Base-by-base conservation (phyloP, 2,888 invertebrate species). In the Entomobrya proxima region DNA sequence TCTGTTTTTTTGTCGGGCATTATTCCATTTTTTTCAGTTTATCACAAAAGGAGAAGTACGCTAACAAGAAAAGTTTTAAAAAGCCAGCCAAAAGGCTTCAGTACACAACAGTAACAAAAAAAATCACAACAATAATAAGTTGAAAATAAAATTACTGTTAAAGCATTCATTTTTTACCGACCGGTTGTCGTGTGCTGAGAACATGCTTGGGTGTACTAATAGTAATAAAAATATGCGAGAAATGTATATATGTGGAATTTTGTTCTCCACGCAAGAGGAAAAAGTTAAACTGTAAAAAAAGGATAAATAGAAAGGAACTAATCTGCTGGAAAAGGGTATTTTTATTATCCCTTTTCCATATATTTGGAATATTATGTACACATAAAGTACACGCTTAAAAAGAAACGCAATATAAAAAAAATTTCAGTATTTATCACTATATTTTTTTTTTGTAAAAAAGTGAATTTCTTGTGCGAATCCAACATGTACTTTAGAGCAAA, bases 281-380 rank as follows among this genome's bases (percentile, higher is more conserved):
- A 74, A 75, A 75, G 67, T 86, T 79, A 86, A 86, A 84, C 74
- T 83, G 74, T 75, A 81, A 84, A 85, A 75, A 84, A 67, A 27
- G 77, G 77, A 84, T 27, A 69, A 40, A 44, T 80, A 84, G n/a
- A 87, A 88, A 87, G 72, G 85, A 90, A 89, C 90, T 90, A 90
- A 90, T 90, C 90, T 90, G 89, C 88, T 90, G 90, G 90, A 90
- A 90, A 90, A 89, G 88, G 88, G 88, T 88, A 81, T 88, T 50
- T 64, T 72, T 52, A 61, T 44, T 61, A 67, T 67, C 21, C 24
- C 37, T 44, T 74, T 79, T 85, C 75, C 85, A 79, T 37, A 85
- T 74, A 85, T 79, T 61, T 78, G 85, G 85, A 79, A 74, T 50
- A 58, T 75, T 50, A 52, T 52, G 75, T 75, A 32, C 15, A 75